Conservation (phyloP, 1,140 invertebrate species). For the Camponotus pennsylvanicus region DNA sequence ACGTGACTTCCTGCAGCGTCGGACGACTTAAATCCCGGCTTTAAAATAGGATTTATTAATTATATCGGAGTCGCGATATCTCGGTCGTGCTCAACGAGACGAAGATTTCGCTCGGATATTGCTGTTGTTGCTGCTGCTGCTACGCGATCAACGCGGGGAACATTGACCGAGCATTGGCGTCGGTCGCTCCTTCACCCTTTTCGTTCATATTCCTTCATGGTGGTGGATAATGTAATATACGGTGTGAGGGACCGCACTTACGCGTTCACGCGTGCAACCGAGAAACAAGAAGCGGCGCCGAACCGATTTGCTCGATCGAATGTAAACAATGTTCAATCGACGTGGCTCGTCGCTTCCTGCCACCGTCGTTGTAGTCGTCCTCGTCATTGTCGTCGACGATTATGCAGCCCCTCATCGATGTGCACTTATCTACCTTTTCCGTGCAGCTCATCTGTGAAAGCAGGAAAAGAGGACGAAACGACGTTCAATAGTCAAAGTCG, state of each 20-base stretch:
- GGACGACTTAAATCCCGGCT: conserved; percentile 4
- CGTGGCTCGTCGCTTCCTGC: conserved; percentile 47
- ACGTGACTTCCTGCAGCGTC: neutral
- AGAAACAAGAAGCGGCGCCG: conserved; percentile 68
- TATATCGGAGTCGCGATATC: conserved; percentile 24
- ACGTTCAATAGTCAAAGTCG: neutral
- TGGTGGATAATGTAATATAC: conserved; percentile 60
- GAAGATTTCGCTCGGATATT: neutral
- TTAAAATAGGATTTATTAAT: conserved; percentile 8
- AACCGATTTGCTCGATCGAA: conserved; percentile 72
- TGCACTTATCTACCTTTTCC: conserved; percentile 41
- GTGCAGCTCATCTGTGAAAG: conserved; percentile 61
- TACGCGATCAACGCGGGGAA: conserved; percentile 57
- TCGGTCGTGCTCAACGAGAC: neutral
- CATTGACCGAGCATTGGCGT: conserved; percentile 63
- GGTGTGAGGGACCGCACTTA: conserved; percentile 59
- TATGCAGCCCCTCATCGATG: conserved; percentile 31
- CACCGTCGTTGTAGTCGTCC: conserved; percentile 14
- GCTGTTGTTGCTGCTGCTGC: neutral
- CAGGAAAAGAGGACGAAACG: conserved; percentile 35
- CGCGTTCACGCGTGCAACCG: conserved; percentile 68
- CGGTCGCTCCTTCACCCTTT: conserved; percentile 59
- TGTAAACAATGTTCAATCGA: conserved; percentile 71
- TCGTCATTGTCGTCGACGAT: conserved; percentile 5
- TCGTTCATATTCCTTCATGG: conserved; percentile 55